phyloP scores from a whole-genome alignment of 2,888 invertebrate species.

The Gerris lacustris region DNA sequence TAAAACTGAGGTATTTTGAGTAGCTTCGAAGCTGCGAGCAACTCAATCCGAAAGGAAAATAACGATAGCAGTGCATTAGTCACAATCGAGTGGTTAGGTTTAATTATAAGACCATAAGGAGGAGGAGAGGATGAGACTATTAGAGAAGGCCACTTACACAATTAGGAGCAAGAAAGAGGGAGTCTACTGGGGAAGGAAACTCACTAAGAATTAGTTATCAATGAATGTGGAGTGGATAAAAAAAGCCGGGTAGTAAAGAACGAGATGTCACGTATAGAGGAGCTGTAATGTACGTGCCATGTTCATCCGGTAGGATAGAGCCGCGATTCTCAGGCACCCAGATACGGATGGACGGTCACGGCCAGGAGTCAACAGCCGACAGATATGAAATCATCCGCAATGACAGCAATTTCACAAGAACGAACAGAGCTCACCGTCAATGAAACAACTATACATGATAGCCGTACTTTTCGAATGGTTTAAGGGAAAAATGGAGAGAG shows the following conservation, averaged over 20 bases:
- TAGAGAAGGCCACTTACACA: background rate
- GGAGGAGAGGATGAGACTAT: background rate
- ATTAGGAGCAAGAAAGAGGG: background rate
- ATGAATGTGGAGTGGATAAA: background rate
- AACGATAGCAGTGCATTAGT: background rate
- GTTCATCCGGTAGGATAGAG: background rate
- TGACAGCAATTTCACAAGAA: too few species aligned
- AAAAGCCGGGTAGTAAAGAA: background rate
- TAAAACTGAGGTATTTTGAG: too few species aligned
- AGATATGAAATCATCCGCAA: too few species aligned
- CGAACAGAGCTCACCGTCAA: too few species aligned
- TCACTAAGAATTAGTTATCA: background rate
- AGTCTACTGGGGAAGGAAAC: background rate
- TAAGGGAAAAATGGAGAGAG: background rate
- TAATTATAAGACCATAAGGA: background rate
- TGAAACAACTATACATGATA: too few species aligned
- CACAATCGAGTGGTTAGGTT: background rate
- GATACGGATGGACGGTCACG: too few species aligned
- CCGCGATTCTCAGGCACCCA: too few species aligned
- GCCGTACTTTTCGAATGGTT: background rate
- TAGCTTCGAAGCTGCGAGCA: too few species aligned
- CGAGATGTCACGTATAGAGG: background rate
- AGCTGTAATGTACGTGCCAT: background rate
- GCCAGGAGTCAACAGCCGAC: too few species aligned
- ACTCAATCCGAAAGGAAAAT: background rate